A percentile compares a stretch with the other conserved stretches of the same genome.
Evolutionary conservation across 2,797 vertebrate genomes (phyloP).

Genomic region (Cossypha dichroa): DNA sequence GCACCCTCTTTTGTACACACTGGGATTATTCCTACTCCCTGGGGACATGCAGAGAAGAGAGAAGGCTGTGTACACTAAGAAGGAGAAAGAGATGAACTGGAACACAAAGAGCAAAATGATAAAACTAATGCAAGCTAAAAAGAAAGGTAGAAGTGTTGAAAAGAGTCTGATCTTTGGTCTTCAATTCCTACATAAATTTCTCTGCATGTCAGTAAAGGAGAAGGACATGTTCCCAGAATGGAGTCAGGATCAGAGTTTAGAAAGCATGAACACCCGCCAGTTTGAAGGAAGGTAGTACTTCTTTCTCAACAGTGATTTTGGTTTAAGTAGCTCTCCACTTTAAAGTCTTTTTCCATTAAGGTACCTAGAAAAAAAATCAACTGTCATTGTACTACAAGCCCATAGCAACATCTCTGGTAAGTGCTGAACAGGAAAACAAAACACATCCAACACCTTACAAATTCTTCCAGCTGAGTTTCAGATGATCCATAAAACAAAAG

Average conservation of each 20-base stretch:
- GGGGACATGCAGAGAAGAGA: not conserved
- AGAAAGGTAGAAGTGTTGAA: not conserved
- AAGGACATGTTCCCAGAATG: not conserved
- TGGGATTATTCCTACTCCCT: not conserved
- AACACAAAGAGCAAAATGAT: not conserved
- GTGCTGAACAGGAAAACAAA: not conserved
- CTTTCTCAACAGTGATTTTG: not conserved
- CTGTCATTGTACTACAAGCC: not conserved
- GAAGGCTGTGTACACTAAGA: not conserved
- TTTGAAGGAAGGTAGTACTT: not conserved
- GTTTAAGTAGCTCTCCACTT: not conserved
- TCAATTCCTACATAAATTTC: not conserved
- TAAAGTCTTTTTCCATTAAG: not conserved
- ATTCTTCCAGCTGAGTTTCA: not conserved
- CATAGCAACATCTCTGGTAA: not conserved
- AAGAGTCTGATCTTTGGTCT: not conserved
- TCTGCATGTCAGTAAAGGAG: not conserved
- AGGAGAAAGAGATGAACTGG: not conserved
- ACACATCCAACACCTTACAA: not conserved
- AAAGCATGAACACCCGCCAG: not conserved
- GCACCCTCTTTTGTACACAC: not conserved
- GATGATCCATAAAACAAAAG: not conserved
- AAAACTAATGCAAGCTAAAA: not conserved
- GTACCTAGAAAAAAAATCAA: not conserved
- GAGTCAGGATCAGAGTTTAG: not conserved